A percentile compares a stretch with the other conserved stretches of the same genome.
Evolutionary conservation across 1,140 invertebrate genomes (phyloP).

Genomic region (Aradophagus sp.): DNA sequence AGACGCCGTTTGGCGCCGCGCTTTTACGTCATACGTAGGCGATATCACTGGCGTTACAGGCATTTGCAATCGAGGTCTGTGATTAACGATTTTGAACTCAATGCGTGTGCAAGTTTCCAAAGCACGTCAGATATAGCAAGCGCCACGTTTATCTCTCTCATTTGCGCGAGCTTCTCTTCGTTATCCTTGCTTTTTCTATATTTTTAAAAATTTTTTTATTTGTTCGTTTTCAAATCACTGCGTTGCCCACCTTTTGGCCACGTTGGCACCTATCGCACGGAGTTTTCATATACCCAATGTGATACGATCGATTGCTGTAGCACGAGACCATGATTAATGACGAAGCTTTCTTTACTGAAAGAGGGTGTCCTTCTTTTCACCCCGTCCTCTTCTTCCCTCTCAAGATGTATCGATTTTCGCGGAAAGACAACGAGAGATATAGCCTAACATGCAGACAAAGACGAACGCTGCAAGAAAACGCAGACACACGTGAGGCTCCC

Average conservation of each 20-base stretch:
- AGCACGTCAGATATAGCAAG: constrained; percentile 26
- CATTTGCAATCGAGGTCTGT: constrained; percentile 37
- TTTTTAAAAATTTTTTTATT: no score
- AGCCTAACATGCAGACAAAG: constrained; percentile 13
- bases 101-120: constrained; percentile 36
- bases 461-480: constrained; percentile 1
- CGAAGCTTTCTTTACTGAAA: constrained; percentile 40
- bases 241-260: constrained; percentile 21
- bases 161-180: no score
- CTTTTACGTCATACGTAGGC: constrained; percentile 26
- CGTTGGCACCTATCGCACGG: constrained; percentile 41
- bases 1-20: no score
- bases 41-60: constrained; percentile 17
- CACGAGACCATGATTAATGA: constrained; percentile 51
- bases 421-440: constrained; percentile 33
- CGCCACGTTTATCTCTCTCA: not conserved
- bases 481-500: constrained; percentile 19
- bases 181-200: no score
- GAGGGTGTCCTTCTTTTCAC: constrained; percentile 39
- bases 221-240: constrained; percentile 18
- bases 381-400: constrained; percentile 19
- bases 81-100: constrained; percentile 32
- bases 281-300: constrained; percentile 33
- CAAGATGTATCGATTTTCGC: constrained; percentile 49
- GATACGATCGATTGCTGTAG: constrained; percentile 47